Conservation (phyloP, 2,888 invertebrate genomes). For the Drosophila ustulata region DNA sequence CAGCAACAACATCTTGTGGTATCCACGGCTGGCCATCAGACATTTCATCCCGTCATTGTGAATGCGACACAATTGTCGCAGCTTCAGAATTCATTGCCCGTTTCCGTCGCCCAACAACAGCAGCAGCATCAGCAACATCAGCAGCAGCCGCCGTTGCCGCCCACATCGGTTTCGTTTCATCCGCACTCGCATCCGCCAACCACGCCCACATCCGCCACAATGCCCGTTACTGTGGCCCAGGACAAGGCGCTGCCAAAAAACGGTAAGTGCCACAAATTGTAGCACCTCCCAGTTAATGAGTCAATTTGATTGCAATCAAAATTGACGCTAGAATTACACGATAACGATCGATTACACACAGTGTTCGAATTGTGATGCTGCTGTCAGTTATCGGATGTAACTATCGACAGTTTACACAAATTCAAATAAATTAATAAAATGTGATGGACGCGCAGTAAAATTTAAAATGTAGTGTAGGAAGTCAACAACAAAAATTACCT, state of each 20-base stretch:
- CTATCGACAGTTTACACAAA: background rate
- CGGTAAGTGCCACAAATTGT: slow-evolving; percentile 76
- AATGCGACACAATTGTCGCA: slow-evolving; percentile 92
- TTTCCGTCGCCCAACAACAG: slow-evolving; percentile 60
- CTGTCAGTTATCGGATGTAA: too few species aligned
- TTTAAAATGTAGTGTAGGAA: too few species aligned
- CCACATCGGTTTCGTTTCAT: slow-evolving; percentile 72
- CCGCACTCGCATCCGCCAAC: slow-evolving; percentile 72
- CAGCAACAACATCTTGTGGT: slow-evolving; percentile 60
- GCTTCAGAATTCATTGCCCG: slow-evolving; percentile 56
- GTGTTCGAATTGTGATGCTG: background rate
- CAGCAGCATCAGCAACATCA: slow-evolving; percentile 69
- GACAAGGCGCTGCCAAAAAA: slow-evolving; percentile 86
- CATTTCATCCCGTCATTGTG: slow-evolving; percentile 90
- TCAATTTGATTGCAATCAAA: background rate
- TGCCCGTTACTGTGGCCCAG: slow-evolving; percentile 70
- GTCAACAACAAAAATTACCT: too few species aligned
- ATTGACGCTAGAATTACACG: background rate
- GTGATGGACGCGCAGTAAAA: too few species aligned
- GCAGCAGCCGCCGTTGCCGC: slow-evolving; percentile 70
- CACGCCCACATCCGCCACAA: slow-evolving; percentile 69
- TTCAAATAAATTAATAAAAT: too few species aligned
- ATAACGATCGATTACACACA: background rate
- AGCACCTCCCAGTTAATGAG: slow-evolving; percentile 2
- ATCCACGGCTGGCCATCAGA: slow-evolving; percentile 67